A percentile compares a stretch with the other conserved stretches of the same genome.
Evolutionary conservation across 2,797 vertebrate genomes (phyloP).

Genomic region (Kryptolebias ocellatus): DNA sequence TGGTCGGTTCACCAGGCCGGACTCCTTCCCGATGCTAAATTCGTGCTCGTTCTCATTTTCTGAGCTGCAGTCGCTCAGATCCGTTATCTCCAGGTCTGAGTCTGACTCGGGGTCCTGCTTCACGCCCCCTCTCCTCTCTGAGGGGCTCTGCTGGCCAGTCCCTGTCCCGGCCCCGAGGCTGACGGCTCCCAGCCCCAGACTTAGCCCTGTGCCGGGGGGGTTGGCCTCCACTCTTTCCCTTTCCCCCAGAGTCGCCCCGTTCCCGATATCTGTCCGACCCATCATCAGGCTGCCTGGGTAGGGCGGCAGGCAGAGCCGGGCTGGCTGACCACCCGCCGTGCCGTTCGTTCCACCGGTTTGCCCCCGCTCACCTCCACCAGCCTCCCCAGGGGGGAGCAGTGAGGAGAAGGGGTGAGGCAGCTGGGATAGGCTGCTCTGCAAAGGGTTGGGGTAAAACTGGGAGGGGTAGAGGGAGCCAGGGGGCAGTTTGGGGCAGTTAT

Average conservation of each 20-base stretch:
- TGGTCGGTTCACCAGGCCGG: slow-evolving; percentile 67
- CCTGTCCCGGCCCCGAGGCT: slow-evolving; percentile 62
- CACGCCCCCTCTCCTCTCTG: slow-evolving; percentile 76
- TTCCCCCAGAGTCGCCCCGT: slow-evolving; percentile 63
- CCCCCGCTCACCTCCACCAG: slow-evolving; percentile 75
- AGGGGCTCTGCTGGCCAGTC: slow-evolving; percentile 75
- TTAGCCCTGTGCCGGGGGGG: slow-evolving; percentile 49
- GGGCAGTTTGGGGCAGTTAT: slow-evolving; percentile 89
- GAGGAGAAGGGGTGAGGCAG: slow-evolving; percentile 86
- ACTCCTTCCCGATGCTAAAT: slow-evolving; percentile 70
- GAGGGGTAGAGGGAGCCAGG: slow-evolving; percentile 91
- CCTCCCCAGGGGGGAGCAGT: slow-evolving; percentile 79
- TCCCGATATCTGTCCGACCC: slow-evolving; percentile 78
- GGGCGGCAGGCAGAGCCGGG: slow-evolving; percentile 79
- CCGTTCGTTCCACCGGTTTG: slow-evolving; percentile 75
- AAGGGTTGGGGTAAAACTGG: slow-evolving; percentile 90
- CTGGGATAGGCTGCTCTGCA: slow-evolving; percentile 86
- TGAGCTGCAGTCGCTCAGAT: slow-evolving; percentile 91
- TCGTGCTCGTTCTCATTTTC: slow-evolving; percentile 85
- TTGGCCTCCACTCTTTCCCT: slow-evolving; percentile 73
- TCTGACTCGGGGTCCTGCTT: slow-evolving; percentile 91
- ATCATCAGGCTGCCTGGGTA: slow-evolving; percentile 76
- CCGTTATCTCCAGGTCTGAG: slow-evolving; percentile 93
- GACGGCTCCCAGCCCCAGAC: slow-evolving; percentile 72
- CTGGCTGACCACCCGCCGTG: slow-evolving; percentile 74